A percentile compares a stretch with the other conserved stretches of the same genome.
These are phyloP conservation scores for Orchesella cincta DNA, from an alignment of 1,140 invertebrate species.

Conservation along the genomic window DNA sequence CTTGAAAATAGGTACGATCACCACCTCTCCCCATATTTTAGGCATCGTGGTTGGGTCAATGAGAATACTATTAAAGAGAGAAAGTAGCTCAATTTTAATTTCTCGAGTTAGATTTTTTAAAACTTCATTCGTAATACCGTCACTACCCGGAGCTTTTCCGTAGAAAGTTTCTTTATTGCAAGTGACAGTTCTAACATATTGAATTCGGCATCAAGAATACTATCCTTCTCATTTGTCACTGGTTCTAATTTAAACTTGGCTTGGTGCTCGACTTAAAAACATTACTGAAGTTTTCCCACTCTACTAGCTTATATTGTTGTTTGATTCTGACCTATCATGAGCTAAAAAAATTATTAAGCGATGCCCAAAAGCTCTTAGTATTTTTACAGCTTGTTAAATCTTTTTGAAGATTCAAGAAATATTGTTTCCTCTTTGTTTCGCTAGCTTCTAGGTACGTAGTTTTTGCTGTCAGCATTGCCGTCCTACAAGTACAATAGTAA, in stretches of 20 bases:
- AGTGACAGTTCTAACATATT: neutral
- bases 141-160: constrained; percentile 44
- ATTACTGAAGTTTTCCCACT: neutral
- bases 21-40: constrained; percentile 19
- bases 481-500: neutral
- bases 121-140: constrained; percentile 48
- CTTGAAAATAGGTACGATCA: constrained; percentile 40
- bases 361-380: neutral
- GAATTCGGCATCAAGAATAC: neutral
- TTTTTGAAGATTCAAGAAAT: neutral
- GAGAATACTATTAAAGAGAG: neutral
- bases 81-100: neutral
- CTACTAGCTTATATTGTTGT: neutral
- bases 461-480: neutral
- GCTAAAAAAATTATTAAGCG: neutral
- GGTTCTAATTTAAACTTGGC: neutral
- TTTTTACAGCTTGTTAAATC: neutral
- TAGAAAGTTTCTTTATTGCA: neutral
- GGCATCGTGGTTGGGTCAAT: neutral
- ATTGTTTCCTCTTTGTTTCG: constrained; percentile 28
- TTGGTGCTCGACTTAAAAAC: neutral
- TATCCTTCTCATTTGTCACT: neutral
- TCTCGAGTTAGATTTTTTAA: constrained; percentile 35
- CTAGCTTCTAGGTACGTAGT: neutral
- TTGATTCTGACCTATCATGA: neutral